Conservation (phyloP, 2,113 vertebrate genomes). For the Siniperca chuatsi region DNA sequence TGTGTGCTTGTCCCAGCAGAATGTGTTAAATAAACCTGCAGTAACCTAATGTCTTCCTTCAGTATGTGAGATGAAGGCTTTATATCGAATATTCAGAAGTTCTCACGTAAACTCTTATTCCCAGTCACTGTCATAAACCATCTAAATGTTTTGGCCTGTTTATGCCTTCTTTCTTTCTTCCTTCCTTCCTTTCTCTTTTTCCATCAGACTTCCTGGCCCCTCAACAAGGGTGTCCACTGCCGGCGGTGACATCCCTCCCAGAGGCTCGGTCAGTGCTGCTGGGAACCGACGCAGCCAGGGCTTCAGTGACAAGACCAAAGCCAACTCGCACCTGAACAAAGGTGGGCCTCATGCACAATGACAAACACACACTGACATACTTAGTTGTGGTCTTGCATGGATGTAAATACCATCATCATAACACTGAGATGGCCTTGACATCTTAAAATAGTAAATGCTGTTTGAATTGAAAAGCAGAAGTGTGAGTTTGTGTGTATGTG, state of each 20-base stretch:
- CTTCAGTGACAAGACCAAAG: constrained; percentile 95
- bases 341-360: constrained; percentile 81
- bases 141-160: background rate
- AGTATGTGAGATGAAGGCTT: background rate
- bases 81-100: background rate
- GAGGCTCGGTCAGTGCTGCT: constrained; percentile 84
- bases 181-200: background rate
- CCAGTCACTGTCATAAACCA: background rate
- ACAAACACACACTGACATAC: background rate
- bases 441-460: background rate
- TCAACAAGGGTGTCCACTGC: constrained; percentile 89
- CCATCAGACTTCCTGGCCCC: constrained; percentile 93
- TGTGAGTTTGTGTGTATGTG: background rate
- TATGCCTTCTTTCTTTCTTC: background rate
- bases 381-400: background rate
- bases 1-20: background rate
- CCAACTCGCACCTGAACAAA: constrained; percentile 87
- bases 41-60: background rate
- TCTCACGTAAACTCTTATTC: background rate
- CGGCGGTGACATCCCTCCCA: constrained; percentile 89
- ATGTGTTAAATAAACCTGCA: background rate
- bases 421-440: background rate
- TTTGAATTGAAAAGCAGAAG: background rate
- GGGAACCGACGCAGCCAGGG: constrained; percentile 96
- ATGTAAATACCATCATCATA: background rate